A percentile compares a stretch with the other conserved stretches of the same genome.
These are phyloP conservation scores for Prionailurus viverrinus DNA, from an alignment of 2,113 vertebrate genomes.

Conservation along the genomic window DNA sequence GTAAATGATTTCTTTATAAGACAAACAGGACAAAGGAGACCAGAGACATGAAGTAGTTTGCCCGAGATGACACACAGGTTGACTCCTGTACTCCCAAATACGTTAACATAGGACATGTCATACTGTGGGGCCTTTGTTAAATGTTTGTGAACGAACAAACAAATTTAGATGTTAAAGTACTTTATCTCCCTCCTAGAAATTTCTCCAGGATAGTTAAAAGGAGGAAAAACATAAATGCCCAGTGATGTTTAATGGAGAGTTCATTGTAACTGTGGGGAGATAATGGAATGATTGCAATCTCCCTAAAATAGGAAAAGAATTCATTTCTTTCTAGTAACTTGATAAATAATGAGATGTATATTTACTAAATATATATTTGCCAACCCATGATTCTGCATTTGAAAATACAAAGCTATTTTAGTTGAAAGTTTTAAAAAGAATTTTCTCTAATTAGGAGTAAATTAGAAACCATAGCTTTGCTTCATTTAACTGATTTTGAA, in stretches of 20 bases:
- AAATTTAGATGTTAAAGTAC: neutral
- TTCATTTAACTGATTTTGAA: neutral
- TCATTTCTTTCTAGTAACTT: neutral
- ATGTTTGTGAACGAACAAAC: neutral
- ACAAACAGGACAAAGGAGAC: neutral
- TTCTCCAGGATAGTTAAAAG: neutral
- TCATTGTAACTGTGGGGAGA: neutral
- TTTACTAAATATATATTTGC: neutral
- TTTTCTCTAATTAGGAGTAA: neutral
- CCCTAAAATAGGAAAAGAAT: neutral
- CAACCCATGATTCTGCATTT: neutral
- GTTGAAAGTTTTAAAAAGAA: neutral
- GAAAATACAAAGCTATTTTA: constrained; percentile 48
- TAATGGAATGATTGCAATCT: neutral
- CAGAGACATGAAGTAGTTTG: neutral
- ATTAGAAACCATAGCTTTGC: neutral
- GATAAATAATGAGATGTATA: neutral
- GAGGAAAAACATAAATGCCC: neutral
- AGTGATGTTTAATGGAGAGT: neutral
- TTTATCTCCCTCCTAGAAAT: neutral
- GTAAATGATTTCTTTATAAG: neutral
- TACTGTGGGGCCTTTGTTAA: neutral
- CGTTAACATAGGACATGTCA: neutral
- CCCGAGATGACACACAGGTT: neutral
- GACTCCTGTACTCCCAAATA: neutral